Conservation (phyloP, 2,888 invertebrate species). For the Caenorhabditis sp. region DNA sequence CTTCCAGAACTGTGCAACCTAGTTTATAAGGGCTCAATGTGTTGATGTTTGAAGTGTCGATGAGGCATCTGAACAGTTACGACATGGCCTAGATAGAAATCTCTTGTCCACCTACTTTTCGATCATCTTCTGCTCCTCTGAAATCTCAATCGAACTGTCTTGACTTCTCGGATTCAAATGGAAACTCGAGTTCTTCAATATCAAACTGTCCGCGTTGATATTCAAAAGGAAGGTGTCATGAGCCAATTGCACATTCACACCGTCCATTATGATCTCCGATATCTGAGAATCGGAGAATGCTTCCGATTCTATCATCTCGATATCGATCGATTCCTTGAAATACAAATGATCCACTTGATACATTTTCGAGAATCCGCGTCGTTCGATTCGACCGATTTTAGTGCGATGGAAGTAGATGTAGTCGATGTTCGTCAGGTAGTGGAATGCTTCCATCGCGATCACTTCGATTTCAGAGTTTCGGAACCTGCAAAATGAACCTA, state of each 20-base stretch:
- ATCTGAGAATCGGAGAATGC: slow-evolving; percentile 50
- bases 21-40: slow-evolving; percentile 35
- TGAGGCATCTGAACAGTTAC: slow-evolving; percentile 40
- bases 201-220: slow-evolving; percentile 20
- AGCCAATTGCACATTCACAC: slow-evolving; percentile 12
- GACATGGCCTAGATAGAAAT: not conserved
- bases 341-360: slow-evolving; percentile 62
- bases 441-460: slow-evolving; percentile 74
- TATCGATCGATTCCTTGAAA: slow-evolving; percentile 54
- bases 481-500: slow-evolving; percentile 71
- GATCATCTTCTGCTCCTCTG: slow-evolving; percentile 15
- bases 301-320: slow-evolving; percentile 45
- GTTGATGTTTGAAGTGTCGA: slow-evolving; percentile 33
- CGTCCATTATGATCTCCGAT: slow-evolving; percentile 53
- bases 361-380: slow-evolving; percentile 65
- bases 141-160: slow-evolving; percentile 9
- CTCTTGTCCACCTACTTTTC: slow-evolving; percentile 16
- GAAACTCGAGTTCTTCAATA: slow-evolving; percentile 36
- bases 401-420: slow-evolving; percentile 78
- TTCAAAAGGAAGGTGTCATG: slow-evolving; percentile 48
- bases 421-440: slow-evolving; percentile 72
- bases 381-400: slow-evolving; percentile 58
- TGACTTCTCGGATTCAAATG: slow-evolving; percentile 27
- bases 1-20: slow-evolving; percentile 45
- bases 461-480: slow-evolving; percentile 73